A percentile compares a stretch with the other conserved stretches of the same genome.
These are phyloP conservation scores for Myiozetetes cayanensis DNA, from an alignment of 2,113 vertebrate species.

Conservation along the genomic window DNA sequence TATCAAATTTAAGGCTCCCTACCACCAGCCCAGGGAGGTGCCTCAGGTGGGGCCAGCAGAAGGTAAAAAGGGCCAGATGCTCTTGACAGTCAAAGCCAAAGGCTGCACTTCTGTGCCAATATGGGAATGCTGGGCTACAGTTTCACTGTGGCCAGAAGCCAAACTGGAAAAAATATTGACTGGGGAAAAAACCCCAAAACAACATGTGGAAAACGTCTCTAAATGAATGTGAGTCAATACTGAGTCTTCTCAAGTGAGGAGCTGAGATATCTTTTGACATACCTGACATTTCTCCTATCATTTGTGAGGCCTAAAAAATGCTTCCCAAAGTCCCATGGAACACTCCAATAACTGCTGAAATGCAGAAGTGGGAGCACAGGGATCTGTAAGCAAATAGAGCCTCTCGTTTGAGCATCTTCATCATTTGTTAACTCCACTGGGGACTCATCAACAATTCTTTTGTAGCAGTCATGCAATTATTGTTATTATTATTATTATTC, in stretches of 20 bases:
- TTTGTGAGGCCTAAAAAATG: neutral
- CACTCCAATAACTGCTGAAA: neutral
- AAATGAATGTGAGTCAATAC: neutral
- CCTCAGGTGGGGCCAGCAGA: neutral
- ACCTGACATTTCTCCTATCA: neutral
- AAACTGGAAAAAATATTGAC: neutral
- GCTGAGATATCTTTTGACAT: neutral
- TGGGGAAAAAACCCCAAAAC: neutral
- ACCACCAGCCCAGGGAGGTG: neutral
- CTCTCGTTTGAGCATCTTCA: neutral
- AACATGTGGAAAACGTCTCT: neutral
- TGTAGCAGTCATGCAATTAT: neutral
- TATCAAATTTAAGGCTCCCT: neutral
- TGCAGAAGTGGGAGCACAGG: neutral
- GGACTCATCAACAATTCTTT: slow-evolving; percentile 9
- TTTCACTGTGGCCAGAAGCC: neutral
- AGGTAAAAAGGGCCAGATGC: neutral
- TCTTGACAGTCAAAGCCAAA: neutral
- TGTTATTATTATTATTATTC: neutral
- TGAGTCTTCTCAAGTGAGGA: neutral
- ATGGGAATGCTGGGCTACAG: neutral
- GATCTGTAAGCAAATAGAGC: neutral
- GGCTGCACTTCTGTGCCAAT: neutral
- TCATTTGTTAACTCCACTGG: neutral
- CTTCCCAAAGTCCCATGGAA: neutral